Conservation (phyloP, 2,888 invertebrate species). For the Pediacus dermestoides region DNA sequence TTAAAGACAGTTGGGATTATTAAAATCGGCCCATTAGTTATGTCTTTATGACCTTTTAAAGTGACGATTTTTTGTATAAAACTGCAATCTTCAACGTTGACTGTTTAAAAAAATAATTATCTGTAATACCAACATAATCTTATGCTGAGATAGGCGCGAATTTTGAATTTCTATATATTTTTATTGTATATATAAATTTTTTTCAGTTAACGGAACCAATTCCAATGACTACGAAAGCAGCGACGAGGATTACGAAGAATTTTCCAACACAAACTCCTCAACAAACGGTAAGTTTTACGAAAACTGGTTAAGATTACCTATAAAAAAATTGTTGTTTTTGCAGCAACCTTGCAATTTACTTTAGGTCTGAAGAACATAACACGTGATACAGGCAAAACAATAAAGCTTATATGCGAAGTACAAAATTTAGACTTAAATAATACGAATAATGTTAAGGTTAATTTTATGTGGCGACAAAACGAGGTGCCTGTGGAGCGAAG, state of each 20-base stretch:
- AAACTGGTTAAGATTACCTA: neutral
- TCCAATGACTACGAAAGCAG: slow-evolving; percentile 37
- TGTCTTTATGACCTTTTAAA: no score
- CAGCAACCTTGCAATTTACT: slow-evolving; percentile 55
- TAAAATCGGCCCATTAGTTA: no score
- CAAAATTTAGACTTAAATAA: slow-evolving; percentile 44
- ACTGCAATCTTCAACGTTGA: no score
- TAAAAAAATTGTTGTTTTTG: slow-evolving; percentile 12
- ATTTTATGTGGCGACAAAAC: slow-evolving; percentile 62
- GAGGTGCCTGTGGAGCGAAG: slow-evolving; percentile 53
- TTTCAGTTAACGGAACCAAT: slow-evolving; percentile 44
- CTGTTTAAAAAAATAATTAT: no score
- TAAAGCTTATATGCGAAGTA: slow-evolving; percentile 64
- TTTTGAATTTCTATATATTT: no score
- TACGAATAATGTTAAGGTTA: slow-evolving; percentile 56
- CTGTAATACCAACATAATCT: no score
- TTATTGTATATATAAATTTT: no score
- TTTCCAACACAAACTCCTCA: slow-evolving; percentile 36
- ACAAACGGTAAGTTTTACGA: slow-evolving; percentile 42
- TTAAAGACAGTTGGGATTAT: no score
- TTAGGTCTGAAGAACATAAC: slow-evolving; percentile 56
- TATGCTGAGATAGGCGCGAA: no score
- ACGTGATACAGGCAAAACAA: slow-evolving; percentile 56
- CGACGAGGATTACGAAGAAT: slow-evolving; percentile 40
- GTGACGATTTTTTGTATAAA: no score